Base-by-base conservation (phyloP, 2,888 invertebrate species). In the Dasysyrphus albostriatus region DNA sequence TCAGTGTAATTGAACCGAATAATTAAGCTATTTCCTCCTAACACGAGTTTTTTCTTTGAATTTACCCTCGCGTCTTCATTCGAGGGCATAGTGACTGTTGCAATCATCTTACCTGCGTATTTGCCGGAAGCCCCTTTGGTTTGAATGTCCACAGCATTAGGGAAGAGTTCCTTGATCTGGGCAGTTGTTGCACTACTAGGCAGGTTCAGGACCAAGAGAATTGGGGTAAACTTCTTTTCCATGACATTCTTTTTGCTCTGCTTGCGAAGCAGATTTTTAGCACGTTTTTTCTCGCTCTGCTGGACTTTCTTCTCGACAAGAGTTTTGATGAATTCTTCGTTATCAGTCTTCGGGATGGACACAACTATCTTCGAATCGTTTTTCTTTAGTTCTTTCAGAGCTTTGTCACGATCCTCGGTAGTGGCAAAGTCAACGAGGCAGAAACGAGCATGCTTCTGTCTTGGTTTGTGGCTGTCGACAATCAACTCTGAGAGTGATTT, bases 371-470 rank as follows among this genome's bases (percentile, higher is more conserved):
- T 90, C 0, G 82, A 88, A 0, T 82, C 82, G 0, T 12, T 88
- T 39, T 90, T 89, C 0, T 2, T 54, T 4, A 88, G 7, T 42
- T 76, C 12, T 19, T 83, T 61, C 2, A 91, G 56, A 0, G 91
- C 89, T 0, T 34, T 19, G 78, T 91, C 90, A 0, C 92, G 91
- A 73, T 92, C 90, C 3, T 90, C 89, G n/a, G 88, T 82, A 0
- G 89, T 88, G 14, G 89, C 88, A 39, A 92, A 92, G 4, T 91
- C 90, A 0, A 91, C 90, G 3, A 92, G 88, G 42, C 92, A 92
- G 49, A 91, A 92, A 0, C 92, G 90, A 0, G 90, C 92, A 59
- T 91, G 89, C 37, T 90, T 91, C 32, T 92, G 92, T 0, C 92
- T 90, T 0, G 92, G 92, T 56, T 90, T 91, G 2, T 89, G 83